phyloP scores from a whole-genome alignment of 2,113 vertebrate genomes.

The Mustela lutreola region DNA sequence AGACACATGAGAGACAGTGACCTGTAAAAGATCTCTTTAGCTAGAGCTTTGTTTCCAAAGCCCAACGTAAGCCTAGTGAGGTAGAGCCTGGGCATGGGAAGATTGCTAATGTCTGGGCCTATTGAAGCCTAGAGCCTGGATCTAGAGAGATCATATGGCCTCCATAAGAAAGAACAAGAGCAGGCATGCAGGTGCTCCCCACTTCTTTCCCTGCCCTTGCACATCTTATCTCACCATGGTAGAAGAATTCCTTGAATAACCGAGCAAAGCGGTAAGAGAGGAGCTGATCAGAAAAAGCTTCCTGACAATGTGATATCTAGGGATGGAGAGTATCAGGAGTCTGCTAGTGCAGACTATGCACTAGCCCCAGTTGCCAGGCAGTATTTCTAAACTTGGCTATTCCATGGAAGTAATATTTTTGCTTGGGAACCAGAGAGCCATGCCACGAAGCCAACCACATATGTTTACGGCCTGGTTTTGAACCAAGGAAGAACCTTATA shows the following conservation, averaged over 20 bases:
- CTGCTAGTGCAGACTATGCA: background rate
- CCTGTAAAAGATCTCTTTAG: conserved; percentile 37
- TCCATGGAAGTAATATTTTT: background rate
- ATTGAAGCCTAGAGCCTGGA: background rate
- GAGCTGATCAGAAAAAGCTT: background rate
- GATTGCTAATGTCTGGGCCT: background rate
- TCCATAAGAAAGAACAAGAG: background rate
- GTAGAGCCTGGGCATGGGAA: background rate
- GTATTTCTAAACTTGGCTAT: background rate
- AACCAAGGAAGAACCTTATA: conserved; percentile 12
- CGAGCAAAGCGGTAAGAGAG: background rate
- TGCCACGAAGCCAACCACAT: background rate
- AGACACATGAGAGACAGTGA: background rate
- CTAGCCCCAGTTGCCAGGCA: background rate
- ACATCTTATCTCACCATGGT: background rate
- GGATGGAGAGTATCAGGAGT: background rate
- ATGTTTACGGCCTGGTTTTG: background rate
- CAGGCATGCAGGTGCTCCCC: background rate
- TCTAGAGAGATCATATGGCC: background rate
- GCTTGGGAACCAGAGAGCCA: background rate
- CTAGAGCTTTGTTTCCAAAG: background rate
- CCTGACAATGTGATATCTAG: background rate
- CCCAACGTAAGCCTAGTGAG: background rate
- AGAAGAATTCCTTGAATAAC: conserved; percentile 22
- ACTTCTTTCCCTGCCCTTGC: background rate